Percentiles rank a stretch among this genome's conserved stretches.
Conservation (phyloP, 2,113 vertebrate genomes). For the Serranochromis macrocephalus region DNA sequence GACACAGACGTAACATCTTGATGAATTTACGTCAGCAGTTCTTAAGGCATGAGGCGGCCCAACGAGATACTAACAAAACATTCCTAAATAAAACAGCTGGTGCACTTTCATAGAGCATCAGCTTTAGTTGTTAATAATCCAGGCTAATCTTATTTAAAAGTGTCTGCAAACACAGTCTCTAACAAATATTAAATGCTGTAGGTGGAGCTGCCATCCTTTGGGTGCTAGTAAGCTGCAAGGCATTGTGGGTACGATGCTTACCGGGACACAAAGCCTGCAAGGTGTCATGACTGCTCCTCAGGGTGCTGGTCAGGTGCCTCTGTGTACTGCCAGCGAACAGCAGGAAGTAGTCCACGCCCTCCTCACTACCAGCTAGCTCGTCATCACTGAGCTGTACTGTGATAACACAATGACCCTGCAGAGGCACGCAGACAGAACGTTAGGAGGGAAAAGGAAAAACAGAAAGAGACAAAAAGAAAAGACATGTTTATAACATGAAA, state of each 20-base stretch:
- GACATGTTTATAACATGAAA: background rate
- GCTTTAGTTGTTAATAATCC: background rate
- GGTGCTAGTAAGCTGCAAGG: background rate
- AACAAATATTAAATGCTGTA: background rate
- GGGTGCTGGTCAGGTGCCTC: slow-evolving; percentile 84
- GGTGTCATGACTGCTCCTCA: slow-evolving; percentile 78
- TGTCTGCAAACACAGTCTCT: background rate
- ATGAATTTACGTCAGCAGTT: background rate
- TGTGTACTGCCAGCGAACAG: slow-evolving; percentile 86
- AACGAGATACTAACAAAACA: background rate
- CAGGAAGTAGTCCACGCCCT: slow-evolving; percentile 87
- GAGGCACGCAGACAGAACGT: background rate
- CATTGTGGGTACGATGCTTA: slow-evolving; percentile 52
- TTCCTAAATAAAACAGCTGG: background rate
- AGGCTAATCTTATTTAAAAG: background rate
- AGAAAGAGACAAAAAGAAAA: background rate
- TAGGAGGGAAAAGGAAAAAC: background rate
- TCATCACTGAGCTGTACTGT: slow-evolving; percentile 84
- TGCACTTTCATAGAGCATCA: background rate
- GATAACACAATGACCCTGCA: slow-evolving; percentile 85
- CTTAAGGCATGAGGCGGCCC: rapidly evolving
- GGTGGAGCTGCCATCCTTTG: background rate
- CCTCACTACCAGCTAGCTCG: slow-evolving; percentile 67
- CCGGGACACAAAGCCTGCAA: slow-evolving; percentile 89
- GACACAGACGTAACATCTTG: background rate